These are phyloP conservation scores for Mythimna ferrago DNA, from an alignment of 2,888 invertebrate species.

Conservation along the genomic window DNA sequence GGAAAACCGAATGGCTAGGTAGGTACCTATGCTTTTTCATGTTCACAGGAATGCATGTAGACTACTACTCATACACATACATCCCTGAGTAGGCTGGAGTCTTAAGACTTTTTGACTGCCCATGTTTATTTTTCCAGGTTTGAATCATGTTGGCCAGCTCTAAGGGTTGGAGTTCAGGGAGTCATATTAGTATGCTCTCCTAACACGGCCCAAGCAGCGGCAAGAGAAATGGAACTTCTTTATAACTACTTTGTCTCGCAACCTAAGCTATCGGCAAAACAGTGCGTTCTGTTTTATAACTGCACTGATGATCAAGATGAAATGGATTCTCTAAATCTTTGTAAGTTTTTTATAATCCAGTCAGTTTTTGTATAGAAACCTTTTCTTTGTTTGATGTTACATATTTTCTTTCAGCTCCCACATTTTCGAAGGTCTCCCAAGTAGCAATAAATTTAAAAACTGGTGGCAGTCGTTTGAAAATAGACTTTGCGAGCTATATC, in stretches of 20 bases:
- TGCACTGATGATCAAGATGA: conserved; percentile 86
- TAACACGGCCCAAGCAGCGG: conserved; percentile 86
- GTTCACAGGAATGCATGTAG: background rate
- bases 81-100: too few species aligned
- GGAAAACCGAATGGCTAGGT: background rate
- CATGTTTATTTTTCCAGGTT: conserved; percentile 87
- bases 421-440: conserved; percentile 91
- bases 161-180: conserved; percentile 92
- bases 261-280: conserved; percentile 91
- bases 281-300: conserved; percentile 92
- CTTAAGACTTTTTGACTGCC: background rate
- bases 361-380: background rate
- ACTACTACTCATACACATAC: too few species aligned
- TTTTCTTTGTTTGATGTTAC: conserved; percentile 3
- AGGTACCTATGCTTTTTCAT: background rate
- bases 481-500: conserved; percentile 89
- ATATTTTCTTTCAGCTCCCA: conserved; percentile 87
- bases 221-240: conserved; percentile 91
- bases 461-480: conserved; percentile 90
- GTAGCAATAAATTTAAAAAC: conserved; percentile 91
- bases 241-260: conserved; percentile 93
- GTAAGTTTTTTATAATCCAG: conserved; percentile 77
- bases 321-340: conserved; percentile 85
- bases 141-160: conserved; percentile 94
- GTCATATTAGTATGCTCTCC: conserved; percentile 93